Conservation (phyloP, 2,113 vertebrate species). For the Epinephelus moara region DNA sequence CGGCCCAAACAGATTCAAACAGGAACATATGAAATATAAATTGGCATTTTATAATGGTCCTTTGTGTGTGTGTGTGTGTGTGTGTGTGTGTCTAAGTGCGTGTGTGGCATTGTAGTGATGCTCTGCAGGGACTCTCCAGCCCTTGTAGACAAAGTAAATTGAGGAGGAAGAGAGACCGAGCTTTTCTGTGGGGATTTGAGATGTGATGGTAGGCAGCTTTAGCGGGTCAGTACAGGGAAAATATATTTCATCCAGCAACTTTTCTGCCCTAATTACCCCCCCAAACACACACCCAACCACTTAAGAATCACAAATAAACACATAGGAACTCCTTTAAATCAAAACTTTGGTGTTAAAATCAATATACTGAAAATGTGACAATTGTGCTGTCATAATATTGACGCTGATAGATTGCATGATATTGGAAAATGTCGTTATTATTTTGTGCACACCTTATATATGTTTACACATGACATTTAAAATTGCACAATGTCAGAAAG, state of each 20-base stretch:
- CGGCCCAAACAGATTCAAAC: conserved; percentile 85
- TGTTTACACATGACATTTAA: neutral
- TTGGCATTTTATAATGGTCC: conserved; percentile 91
- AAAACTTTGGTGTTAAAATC: too few species aligned
- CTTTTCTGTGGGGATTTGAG: conserved; percentile 77
- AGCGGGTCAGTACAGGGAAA: conserved; percentile 82
- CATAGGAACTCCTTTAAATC: neutral
- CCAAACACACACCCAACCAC: neutral
- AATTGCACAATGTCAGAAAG: neutral
- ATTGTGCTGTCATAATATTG: too few species aligned
- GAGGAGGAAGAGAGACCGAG: conserved; percentile 71
- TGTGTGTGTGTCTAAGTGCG: conserved; percentile 73
- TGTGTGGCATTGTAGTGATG: conserved; percentile 60
- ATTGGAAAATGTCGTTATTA: neutral
- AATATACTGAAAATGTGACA: neutral
- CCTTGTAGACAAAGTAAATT: conserved; percentile 89
- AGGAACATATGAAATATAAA: conserved; percentile 96
- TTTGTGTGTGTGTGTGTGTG: conserved; percentile 85
- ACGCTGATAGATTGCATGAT: too few species aligned
- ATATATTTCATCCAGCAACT: conserved; percentile 89
- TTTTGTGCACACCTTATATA: conserved; percentile 1
- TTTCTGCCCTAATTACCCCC: conserved; percentile 83
- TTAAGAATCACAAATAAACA: conserved; percentile 5
- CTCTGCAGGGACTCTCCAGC: conserved; percentile 56
- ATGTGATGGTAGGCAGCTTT: conserved; percentile 76